phyloP scores from a whole-genome alignment of 2,113 vertebrate genomes.

The Actenoides hombroni region DNA sequence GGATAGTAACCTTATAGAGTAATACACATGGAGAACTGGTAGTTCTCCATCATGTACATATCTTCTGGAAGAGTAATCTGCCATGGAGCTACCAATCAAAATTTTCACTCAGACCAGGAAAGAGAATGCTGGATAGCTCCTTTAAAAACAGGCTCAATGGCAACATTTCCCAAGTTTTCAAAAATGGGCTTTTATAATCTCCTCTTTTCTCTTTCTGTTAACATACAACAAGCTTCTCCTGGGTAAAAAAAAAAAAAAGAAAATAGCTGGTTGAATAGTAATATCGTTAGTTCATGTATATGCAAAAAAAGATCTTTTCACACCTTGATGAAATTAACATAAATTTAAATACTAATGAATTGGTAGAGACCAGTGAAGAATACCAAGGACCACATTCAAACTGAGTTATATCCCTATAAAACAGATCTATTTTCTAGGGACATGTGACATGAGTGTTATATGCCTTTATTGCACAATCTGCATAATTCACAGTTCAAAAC shows the following conservation, averaged over 20 bases:
- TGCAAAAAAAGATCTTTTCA: conserved; percentile 79
- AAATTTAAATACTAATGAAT: conserved; percentile 80
- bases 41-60: not conserved
- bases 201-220: conserved; percentile 40
- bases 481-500: not conserved
- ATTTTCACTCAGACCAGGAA: not conserved
- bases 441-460: conserved; percentile 31
- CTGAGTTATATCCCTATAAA: conserved; percentile 40
- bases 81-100: not conserved
- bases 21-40: not conserved
- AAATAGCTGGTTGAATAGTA: conserved; percentile 65
- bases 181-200: not conserved
- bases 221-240: conserved; percentile 45
- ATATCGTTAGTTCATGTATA: conserved; percentile 77
- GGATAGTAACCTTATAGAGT: not conserved
- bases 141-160: not conserved
- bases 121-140: not conserved
- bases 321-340: conserved; percentile 81
- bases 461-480: conserved; percentile 26
- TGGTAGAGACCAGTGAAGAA: conserved; percentile 54
- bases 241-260: not conserved
- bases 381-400: conserved; percentile 49
- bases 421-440: conserved; percentile 34
- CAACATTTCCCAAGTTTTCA: not conserved
- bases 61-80: not conserved